A percentile compares a stretch with the other conserved stretches of the same genome.
Conservation (phyloP, 2,113 vertebrate genomes). For the Laticauda laticaudata region DNA sequence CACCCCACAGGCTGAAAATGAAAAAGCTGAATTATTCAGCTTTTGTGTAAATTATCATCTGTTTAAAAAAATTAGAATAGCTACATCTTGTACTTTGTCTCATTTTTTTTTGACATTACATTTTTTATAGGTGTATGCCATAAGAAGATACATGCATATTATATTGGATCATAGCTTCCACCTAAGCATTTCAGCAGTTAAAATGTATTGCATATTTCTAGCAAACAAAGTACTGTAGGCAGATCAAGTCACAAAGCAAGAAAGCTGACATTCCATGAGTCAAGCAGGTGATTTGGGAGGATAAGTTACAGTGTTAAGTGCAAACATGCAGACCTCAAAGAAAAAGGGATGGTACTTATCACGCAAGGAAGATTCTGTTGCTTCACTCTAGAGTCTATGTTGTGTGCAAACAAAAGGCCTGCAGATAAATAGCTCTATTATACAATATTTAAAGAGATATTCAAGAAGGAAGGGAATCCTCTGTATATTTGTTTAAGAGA, state of each 20-base stretch:
- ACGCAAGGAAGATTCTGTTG: not conserved
- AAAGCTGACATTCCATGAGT: conserved; percentile 1
- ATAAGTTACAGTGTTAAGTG: not conserved
- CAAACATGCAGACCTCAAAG: not conserved
- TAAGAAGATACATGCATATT: not conserved
- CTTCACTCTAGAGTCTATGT: not conserved
- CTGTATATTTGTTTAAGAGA: not conserved
- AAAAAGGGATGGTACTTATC: not conserved
- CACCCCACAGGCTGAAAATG: not conserved
- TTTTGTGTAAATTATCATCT: not conserved
- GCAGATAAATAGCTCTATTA: not conserved
- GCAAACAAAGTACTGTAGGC: not conserved
- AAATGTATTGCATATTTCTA: not conserved
- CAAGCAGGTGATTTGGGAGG: not conserved
- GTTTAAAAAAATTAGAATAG: not conserved
- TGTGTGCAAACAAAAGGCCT: not conserved
- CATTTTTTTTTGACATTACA: not conserved
- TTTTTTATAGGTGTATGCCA: not conserved
- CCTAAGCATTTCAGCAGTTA: not conserved
- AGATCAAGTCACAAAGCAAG: not conserved
- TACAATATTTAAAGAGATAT: not conserved
- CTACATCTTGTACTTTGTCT: not conserved
- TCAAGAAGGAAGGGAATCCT: not conserved
- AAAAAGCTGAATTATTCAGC: not conserved
- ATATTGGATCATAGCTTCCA: not conserved